Evolutionary conservation across 1,140 invertebrate genomes (phyloP), one percentile per base, ranked within the genome.

Genomic region (Choristoneura fumiferana): DNA sequence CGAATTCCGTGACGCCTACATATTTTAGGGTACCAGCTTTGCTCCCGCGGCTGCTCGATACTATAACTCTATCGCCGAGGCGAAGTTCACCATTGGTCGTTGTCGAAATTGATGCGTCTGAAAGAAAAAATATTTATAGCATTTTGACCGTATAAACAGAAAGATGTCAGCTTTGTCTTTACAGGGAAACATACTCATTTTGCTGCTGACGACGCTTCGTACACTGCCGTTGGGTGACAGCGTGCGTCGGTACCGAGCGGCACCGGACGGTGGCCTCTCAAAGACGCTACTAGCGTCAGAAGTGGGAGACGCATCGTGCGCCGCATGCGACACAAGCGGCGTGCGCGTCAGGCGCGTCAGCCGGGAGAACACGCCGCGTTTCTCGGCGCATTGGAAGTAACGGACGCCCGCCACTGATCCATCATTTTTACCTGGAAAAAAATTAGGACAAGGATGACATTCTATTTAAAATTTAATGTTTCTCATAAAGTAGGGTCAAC

Each of bases 331-430:
- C 18, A 80, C 54, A 14, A 94, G 77, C 1, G 95, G 95, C 58
- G 92, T 88, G 63, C 94, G 91, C 5, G 96, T 96, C n/a, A 98
- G 90, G 67, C 97, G 94, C 18, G 95, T 96, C 15, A 98, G 90
- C 0, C 97, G 92, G 29, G 97, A 97, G 86, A 99, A 99, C 17
- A 99, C 95, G 5, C 98, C 98, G 33, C 94, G 93, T 72, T 97
- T 97, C 5, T 96, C 92, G 84, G 97, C 96, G 84, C 98, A 99
- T 88, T 98, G 97, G 83, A 98, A 98, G 83, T 98, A 98, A 29
- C 95, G 91, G 15, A 94, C 93, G 29, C 97, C 98, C 55, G 95
- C 95, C 39, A 99, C 97, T 13, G 97, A 96, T 12, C 98, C 98
- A 90, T 99, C 97, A 84, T 99, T 99, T 91, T 99, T 99, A 38